Evolutionary conservation across 2,888 invertebrate genomes (phyloP), one percentile per base, ranked within the genome.

Genomic region (Brenthis ino): DNA sequence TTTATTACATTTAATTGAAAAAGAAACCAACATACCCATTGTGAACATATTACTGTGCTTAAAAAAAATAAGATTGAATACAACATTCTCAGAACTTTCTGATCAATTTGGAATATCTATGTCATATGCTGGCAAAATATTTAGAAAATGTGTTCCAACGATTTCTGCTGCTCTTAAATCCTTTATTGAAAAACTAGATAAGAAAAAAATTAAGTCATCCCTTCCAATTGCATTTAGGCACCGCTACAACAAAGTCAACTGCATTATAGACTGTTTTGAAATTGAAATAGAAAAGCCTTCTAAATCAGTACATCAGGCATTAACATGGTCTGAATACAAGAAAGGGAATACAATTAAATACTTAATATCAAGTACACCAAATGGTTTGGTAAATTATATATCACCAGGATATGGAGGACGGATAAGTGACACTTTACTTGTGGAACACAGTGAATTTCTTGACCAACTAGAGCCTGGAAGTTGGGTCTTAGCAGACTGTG

Each of bases 401-500:
- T 58, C 47, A 47, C 47, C 58, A 20, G 58, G 48, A 6, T 58
- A 58, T 47, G 58, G 48, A 20, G 58, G 58, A 47, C 0, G 48
- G 6, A 47, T 58, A 47, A 58, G 47, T 20, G 47, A 58, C 12
- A 57, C 57, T n/a, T 57, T 33, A 37, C 37, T 57, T 13, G 43
- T 57, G n/a, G 57, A 47, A 20, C 47, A 16, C 13, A 47, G 58
- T 20, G 16, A 43, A 11, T 57, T 57, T 57, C 13, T 57, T 11
- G 47, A 57, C 3, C 33, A 33, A n/a, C n/a, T 56, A 56, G 56
- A 47, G 20, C 57, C 43, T 57, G 57, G 47, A 12, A 47, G 8
- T n/a, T 47, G 20, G n/a, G 47, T 57, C 5, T 47, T 47, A 47
- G 57, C 75, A 37, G 75, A 77, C 48, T 72, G 76, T 43, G 77